phyloP scores from a whole-genome alignment of 1,140 invertebrate genomes.

The Rhizoglyphus robini region DNA sequence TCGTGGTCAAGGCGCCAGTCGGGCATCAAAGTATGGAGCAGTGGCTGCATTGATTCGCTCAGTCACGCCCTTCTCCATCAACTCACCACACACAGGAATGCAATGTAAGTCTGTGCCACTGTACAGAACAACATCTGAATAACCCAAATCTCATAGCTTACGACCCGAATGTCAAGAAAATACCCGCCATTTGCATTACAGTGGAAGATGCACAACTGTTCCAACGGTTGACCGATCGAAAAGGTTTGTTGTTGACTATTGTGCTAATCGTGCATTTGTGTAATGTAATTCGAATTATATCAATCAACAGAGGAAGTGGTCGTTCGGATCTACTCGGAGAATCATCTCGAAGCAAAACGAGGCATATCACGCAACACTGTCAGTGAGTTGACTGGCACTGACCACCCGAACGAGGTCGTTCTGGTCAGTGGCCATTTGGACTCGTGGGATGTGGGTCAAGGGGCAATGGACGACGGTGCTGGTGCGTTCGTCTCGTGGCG shows the following conservation, averaged over 20 bases:
- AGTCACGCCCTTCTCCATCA: constrained; percentile 55
- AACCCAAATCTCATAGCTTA: no score
- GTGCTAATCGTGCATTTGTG: no score
- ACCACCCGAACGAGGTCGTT: constrained; percentile 47
- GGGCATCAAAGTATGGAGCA: no score
- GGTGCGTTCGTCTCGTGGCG: no score
- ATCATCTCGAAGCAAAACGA: constrained; percentile 40
- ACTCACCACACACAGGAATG: constrained; percentile 53
- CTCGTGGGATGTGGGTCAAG: no score
- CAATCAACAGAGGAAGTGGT: no score
- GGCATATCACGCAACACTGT: constrained; percentile 54
- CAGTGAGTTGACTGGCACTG: constrained; percentile 50
- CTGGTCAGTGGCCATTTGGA: constrained; percentile 62
- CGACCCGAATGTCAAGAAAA: constrained; percentile 42
- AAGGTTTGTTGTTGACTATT: no score
- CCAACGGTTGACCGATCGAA: constrained; percentile 46
- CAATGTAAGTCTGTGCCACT: constrained; percentile 40
- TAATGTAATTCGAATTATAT: no score
- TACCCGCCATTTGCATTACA: constrained; percentile 62
- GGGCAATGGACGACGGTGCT: no score
- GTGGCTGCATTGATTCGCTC: no score
- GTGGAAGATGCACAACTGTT: constrained; percentile 63
- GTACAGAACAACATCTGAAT: neutral
- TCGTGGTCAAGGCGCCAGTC: constrained; percentile 41
- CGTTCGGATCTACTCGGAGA: no score